Conservation (phyloP, 2,113 vertebrate species). For the Prionailurus viverrinus region DNA sequence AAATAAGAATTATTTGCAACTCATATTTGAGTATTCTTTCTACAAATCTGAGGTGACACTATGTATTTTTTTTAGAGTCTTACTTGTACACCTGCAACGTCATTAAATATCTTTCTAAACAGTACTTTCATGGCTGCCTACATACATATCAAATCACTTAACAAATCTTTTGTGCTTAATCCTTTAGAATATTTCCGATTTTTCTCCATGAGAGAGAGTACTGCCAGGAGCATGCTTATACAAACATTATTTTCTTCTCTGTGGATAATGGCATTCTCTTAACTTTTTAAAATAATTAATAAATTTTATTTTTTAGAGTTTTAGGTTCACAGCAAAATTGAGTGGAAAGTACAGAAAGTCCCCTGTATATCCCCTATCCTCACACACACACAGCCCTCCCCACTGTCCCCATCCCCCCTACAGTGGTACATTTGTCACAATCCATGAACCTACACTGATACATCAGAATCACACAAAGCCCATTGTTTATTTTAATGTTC, state of each 20-base stretch:
- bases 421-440: neutral
- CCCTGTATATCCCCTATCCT: neutral
- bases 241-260: neutral
- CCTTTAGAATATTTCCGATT: neutral
- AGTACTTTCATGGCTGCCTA: neutral
- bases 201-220: neutral
- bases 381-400: neutral
- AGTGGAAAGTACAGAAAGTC: neutral
- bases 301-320: neutral
- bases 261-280: neutral
- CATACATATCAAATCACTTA: neutral
- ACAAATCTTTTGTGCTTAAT: neutral
- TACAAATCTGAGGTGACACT: neutral
- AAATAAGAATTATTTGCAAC: neutral
- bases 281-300: neutral
- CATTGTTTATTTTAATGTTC: neutral
- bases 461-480: neutral
- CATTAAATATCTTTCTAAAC: conserved; percentile 1
- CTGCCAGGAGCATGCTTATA: neutral
- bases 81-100: neutral
- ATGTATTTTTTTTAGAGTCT: neutral
- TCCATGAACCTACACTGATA: neutral
- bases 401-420: neutral
- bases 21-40: neutral
- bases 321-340: neutral